Conservation (phyloP, 2,888 invertebrate species). For the Scaptomyza cyrtandrae region DNA sequence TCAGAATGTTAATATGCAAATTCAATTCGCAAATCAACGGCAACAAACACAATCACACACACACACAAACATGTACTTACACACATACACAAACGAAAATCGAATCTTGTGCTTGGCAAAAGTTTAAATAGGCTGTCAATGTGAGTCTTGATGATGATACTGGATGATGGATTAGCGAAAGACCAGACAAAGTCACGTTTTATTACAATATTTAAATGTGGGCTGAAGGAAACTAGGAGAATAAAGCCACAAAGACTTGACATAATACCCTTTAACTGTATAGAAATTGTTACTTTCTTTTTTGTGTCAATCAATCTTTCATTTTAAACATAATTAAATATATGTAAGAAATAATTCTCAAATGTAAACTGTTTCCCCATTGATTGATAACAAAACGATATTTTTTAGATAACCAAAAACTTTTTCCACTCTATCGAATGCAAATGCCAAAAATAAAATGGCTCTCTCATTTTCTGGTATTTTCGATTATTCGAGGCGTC, state of each 20-base stretch:
- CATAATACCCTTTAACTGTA: slow-evolving; percentile 1
- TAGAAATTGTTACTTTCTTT: background rate
- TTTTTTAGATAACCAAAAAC: background rate
- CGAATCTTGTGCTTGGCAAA: slow-evolving; percentile 37
- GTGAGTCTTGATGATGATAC: slow-evolving; percentile 3
- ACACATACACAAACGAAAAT: slow-evolving; percentile 20
- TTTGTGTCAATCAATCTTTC: background rate
- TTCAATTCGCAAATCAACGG: slow-evolving; percentile 72
- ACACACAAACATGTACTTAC: background rate
- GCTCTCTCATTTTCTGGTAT: background rate
- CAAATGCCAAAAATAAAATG: background rate
- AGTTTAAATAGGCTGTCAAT: slow-evolving; percentile 1
- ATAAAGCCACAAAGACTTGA: background rate
- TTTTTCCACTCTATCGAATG: background rate
- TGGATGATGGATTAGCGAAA: slow-evolving; percentile 13
- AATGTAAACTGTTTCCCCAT: background rate
- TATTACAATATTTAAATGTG: slow-evolving; percentile 50
- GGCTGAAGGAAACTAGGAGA: background rate
- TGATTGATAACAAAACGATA: background rate
- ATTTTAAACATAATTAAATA: background rate
- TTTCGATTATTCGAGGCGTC: slow-evolving; percentile 41
- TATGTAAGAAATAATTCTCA: background rate
- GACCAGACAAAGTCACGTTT: slow-evolving; percentile 30
- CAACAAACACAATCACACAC: slow-evolving; percentile 13
- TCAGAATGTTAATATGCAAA: slow-evolving; percentile 60